These are phyloP conservation scores for Micromussa lordhowensis DNA, from an alignment of 92 coral and sea anemone genomes.

Conservation along the genomic window DNA sequence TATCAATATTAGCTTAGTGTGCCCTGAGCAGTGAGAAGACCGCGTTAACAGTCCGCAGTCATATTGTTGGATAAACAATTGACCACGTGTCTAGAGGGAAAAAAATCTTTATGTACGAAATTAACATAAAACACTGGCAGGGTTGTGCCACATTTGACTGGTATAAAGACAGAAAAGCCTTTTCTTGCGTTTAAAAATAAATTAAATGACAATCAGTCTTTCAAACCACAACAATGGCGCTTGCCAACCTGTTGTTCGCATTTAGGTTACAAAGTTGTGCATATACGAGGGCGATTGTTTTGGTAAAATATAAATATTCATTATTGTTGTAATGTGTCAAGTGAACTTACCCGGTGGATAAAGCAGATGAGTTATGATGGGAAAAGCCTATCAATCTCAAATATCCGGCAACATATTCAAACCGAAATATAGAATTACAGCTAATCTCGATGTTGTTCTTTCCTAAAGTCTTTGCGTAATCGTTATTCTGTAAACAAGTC, in stretches of 20 bases:
- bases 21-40: neutral
- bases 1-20: neutral
- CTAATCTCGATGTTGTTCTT: neutral
- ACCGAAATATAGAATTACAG: neutral
- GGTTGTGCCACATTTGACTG: neutral
- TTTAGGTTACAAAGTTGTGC: neutral
- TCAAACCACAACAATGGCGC: neutral
- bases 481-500: neutral
- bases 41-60: neutral
- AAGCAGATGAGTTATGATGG: neutral
- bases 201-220: neutral
- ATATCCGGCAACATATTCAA: neutral
- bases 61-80: constrained; percentile 26
- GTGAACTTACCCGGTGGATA: neutral
- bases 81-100: constrained; percentile 22
- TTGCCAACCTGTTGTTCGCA: neutral
- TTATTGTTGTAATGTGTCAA: neutral
- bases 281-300: neutral
- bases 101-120: constrained; percentile 23
- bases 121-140: neutral
- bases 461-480: neutral
- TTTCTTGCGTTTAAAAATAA: neutral
- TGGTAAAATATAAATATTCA: neutral
- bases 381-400: neutral
- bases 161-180: neutral